Base-by-base conservation (phyloP, 2,888 invertebrate species). In the Cantharis rufa region DNA sequence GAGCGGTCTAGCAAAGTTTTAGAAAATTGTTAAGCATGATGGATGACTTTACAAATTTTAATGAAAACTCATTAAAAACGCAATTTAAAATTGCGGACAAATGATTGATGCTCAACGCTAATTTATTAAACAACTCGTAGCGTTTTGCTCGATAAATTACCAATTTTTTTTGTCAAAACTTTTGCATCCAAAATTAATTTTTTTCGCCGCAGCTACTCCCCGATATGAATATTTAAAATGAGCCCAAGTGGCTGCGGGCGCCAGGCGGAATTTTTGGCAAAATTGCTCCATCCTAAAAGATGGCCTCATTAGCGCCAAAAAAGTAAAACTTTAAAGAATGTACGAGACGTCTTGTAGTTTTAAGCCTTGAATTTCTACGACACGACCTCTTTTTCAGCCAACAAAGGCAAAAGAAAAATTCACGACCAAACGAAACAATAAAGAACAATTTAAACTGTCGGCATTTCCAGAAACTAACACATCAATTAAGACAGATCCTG, bases 401-500 rank as follows among this genome's bases (percentile, higher is more conserved):
- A 74, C 76, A 77, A 75, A 76, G 75, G 70, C 75, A 76, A 71
- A 70, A 75, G 79, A 74, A 79, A 77, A 77, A 73, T 75, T 63
- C 74, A 74, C 72, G 71, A 76, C 80, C 80, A 81, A 79, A 82
- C 82, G 76, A 80, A 48, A 82, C 83, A 81, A 84, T 84, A 83
- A 84, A 84, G 84, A 85, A 85, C 83, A 83, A 84, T 83, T 84
- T 82, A 81, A 84, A 83, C 83, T 83, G 85, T 84, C 85, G 84
- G 84, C 84, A 82, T 86, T 86, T 84, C 85, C 85, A 82, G 84
- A 85, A 86, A 86, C 85, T 86, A 84, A 86, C 86, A 85, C 86
- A 85, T 86, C 85, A 86, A 86, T 86, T 85, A 85, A 85, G 83
- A 83, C 81, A 77, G 85, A 84, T 83, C 83, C 84, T 83, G 84